Percentiles rank a stretch among this genome's conserved stretches.
Conservation (phyloP, 2,113 vertebrate genomes). For the Hyperoodon ampullatus region DNA sequence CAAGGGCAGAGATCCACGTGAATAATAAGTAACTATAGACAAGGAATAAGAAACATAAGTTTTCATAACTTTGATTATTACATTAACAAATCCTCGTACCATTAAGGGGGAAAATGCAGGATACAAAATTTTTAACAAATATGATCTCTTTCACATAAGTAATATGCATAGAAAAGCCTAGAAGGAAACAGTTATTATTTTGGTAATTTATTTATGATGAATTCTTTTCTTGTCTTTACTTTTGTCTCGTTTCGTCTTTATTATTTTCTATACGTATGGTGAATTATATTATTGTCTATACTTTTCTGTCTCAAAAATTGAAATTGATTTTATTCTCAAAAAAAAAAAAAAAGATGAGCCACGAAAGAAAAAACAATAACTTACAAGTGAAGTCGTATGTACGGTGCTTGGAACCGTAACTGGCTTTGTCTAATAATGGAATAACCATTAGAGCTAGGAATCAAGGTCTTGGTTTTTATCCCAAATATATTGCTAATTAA, state of each 20-base stretch:
- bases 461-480: not conserved
- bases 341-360: not conserved
- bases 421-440: not conserved
- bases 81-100: not conserved
- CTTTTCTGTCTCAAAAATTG: not conserved
- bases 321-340: constrained; percentile 10
- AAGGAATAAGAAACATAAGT: not conserved
- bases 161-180: not conserved
- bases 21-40: not conserved
- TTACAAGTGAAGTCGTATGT: not conserved
- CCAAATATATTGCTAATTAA: not conserved
- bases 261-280: not conserved
- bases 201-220: not conserved
- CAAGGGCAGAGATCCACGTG: not conserved
- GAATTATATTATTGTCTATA: not conserved
- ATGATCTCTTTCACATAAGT: not conserved
- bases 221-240: not conserved
- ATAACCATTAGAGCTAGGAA: accelerated
- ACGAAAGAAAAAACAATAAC: accelerated
- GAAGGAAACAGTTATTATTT: not conserved
- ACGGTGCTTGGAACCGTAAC: accelerated
- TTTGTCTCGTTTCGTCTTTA: not conserved
- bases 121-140: not conserved
- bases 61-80: not conserved
- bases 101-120: not conserved